Conservation (phyloP, 2,113 vertebrate species). For the Gracilinanus agilis region DNA sequence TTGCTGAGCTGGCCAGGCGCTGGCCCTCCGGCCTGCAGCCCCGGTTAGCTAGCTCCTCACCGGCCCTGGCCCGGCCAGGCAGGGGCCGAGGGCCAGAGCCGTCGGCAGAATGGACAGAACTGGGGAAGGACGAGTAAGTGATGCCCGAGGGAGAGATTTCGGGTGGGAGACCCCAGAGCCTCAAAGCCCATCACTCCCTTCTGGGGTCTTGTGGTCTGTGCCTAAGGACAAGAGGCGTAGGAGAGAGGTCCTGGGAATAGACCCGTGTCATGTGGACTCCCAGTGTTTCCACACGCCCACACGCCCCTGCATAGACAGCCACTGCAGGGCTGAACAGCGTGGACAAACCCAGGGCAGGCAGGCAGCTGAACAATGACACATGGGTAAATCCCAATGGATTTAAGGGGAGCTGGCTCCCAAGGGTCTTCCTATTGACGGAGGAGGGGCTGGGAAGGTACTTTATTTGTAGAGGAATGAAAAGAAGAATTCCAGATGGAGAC, state of each 20-base stretch:
- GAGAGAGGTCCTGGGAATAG: not conserved
- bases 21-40: not conserved
- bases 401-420: not conserved
- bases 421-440: slow-evolving; percentile 48
- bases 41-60: not conserved
- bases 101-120: slow-evolving; percentile 50
- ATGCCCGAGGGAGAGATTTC: not conserved
- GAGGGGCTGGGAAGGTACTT: not conserved
- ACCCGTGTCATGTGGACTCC: rapidly evolving
- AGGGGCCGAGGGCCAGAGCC: not conserved
- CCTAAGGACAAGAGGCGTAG: not conserved
- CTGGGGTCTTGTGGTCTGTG: not conserved
- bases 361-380: not conserved
- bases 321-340: not conserved
- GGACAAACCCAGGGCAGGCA: not conserved
- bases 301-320: not conserved
- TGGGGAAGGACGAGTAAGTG: slow-evolving; percentile 71
- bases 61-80: not conserved
- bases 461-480: not conserved
- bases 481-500: not conserved
- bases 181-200: not conserved
- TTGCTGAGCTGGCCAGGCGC: not conserved
- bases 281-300: not conserved
- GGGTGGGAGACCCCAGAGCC: not conserved
- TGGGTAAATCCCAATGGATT: not conserved